Base-by-base conservation (phyloP, 1,140 invertebrate species). In the Pomacea maculata region DNA sequence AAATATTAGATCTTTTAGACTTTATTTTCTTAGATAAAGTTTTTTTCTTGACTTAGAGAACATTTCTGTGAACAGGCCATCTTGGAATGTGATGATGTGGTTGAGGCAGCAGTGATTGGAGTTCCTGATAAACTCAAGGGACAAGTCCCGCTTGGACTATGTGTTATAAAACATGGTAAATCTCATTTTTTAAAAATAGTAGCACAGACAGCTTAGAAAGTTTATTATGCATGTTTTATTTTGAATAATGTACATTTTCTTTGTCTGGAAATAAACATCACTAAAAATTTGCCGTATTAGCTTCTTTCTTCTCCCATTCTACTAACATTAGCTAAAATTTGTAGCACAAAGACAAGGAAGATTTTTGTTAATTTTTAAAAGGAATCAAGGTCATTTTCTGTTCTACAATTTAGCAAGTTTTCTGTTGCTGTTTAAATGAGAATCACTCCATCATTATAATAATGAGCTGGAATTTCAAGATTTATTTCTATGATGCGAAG, bases 41-140 rank as follows among this genome's bases (percentile, higher is more conserved):
- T 70, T 12, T 21, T 25, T 70, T 70, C 54, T 74, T 52, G 25
- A 55, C 19, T 74, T 12, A 6, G 14, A 29, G 19, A 21, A 54
- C 45, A 54, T 74, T 19, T 74, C 21, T 68, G 21, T 29, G 10
- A 52, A 1, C 81, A 91, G 90, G 96, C 97, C 0, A 94, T 98
- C 14, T 88, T 98, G 15, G 93, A 95, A 17, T 96, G 97, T 92
- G 93, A 94, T 0, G 94, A 96, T 75, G 92, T 98, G 0, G 94
- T 94, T 0, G 97, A 98, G 85, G 95, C 95, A 0, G 95, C 96
- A 0, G 97, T 98, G 0, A 94, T 98, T 15, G 97, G 97, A 1
- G 95, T 97, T 0, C 96, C 96, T 0, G 97, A 98, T 90, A 87
- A 93, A 1, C 95, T 96, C 0, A 98, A 98, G 90, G 97, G 97